phyloP scores from a whole-genome alignment of 2,113 vertebrate species.

The Chaetura pelagica region DNA sequence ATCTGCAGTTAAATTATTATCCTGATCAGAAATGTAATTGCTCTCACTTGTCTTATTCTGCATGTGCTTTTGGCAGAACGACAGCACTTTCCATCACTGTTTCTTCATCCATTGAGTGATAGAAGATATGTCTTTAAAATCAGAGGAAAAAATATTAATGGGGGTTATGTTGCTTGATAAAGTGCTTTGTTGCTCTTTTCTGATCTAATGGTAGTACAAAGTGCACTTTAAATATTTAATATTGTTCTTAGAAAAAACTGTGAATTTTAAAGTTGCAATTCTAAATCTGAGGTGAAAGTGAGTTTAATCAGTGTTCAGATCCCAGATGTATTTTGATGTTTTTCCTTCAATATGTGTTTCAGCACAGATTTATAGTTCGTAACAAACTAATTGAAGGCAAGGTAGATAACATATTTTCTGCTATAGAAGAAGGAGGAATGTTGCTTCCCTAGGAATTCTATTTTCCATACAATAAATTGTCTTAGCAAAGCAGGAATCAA shows the following conservation, averaged over 20 bases:
- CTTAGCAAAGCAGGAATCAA: neutral
- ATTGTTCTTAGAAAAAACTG: neutral
- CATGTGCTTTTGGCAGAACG: constrained; percentile 53
- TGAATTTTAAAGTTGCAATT: constrained; percentile 10
- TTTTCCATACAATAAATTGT: neutral
- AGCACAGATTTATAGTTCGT: neutral
- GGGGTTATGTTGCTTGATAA: neutral
- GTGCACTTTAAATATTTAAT: constrained; percentile 28
- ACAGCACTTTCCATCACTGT: constrained; percentile 54
- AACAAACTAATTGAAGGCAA: neutral
- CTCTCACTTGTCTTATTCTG: constrained; percentile 66
- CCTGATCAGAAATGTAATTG: constrained; percentile 69
- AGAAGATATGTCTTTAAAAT: constrained; percentile 44
- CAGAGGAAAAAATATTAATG: constrained; percentile 13
- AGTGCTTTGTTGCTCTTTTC: constrained; percentile 28
- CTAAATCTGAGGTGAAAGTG: neutral
- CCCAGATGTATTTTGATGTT: neutral
- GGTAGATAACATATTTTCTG: neutral
- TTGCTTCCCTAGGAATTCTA: neutral
- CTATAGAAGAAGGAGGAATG: neutral
- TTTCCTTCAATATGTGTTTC: neutral
- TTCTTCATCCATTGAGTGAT: constrained; percentile 5
- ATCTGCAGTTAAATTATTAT: constrained; percentile 65
- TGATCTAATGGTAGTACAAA: neutral
- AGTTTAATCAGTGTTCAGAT: neutral